These are phyloP conservation scores for Anneissia japonica DNA, from an alignment of 35 echinoderm and acorn worm species.

Conservation along the genomic window DNA sequence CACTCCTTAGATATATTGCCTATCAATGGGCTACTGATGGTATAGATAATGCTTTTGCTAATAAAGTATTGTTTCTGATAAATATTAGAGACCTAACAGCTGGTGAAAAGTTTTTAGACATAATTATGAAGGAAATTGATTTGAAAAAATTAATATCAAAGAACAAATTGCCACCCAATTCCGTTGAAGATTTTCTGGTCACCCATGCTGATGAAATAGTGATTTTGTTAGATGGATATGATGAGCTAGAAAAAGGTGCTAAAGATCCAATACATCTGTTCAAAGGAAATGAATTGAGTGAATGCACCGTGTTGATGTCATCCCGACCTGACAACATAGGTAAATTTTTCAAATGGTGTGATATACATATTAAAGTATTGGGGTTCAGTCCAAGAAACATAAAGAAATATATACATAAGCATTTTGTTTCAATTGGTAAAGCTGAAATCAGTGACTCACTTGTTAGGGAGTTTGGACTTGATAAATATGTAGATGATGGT, in stretches of 20 bases:
- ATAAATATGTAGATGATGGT: too few relatives aligned
- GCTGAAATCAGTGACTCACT: neutral
- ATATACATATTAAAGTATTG: neutral
- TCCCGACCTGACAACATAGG: neutral
- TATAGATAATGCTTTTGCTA: neutral
- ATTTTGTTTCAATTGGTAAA: neutral
- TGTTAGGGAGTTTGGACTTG: neutral
- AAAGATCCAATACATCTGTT: neutral
- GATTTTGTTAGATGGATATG: neutral
- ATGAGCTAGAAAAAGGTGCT: neutral
- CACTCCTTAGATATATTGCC: neutral
- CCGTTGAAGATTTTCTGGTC: neutral
- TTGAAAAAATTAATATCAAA: too few relatives aligned
- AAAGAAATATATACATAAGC: neutral
- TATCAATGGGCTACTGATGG: neutral
- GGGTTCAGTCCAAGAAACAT: neutral
- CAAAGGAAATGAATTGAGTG: neutral
- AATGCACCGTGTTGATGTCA: neutral
- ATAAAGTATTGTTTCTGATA: neutral
- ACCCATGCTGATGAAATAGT: neutral
- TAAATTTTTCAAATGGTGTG: neutral
- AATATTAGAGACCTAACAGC: neutral
- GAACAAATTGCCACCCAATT: too few relatives aligned
- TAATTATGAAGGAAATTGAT: neutral
- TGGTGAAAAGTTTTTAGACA: neutral